Evolutionary conservation across 2,113 vertebrate genomes (phyloP).

Genomic region (Myotis davidii): DNA sequence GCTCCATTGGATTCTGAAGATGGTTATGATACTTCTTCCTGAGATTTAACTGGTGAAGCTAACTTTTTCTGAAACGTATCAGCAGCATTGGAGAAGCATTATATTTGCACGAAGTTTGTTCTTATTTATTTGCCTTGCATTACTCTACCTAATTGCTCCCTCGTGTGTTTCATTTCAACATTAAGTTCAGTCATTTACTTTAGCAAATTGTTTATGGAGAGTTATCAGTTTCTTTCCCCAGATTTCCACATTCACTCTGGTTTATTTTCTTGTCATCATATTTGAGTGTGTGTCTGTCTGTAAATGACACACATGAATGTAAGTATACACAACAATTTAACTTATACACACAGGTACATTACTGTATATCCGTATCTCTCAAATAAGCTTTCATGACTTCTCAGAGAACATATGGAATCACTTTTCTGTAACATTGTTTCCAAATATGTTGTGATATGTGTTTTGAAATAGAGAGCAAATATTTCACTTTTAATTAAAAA

Average conservation of each 20-base stretch:
- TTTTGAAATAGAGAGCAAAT: constrained; percentile 56
- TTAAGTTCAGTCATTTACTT: constrained; percentile 75
- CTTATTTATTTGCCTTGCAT: constrained; percentile 68
- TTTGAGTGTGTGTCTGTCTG: constrained; percentile 48
- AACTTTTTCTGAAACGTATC: constrained; percentile 67
- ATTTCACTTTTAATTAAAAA: constrained; percentile 72
- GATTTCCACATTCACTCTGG: constrained; percentile 70
- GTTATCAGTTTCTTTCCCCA: constrained; percentile 72
- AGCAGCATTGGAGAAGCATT: constrained; percentile 44
- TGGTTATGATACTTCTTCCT: constrained; percentile 41
- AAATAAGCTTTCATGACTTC: constrained; percentile 40
- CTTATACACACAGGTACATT: constrained; percentile 45
- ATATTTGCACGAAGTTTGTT: constrained; percentile 50
- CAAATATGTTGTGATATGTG: constrained; percentile 51
- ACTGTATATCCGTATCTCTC: constrained; percentile 46
- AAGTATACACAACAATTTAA: constrained; percentile 59
- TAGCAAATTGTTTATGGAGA: constrained; percentile 77
- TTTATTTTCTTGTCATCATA: constrained; percentile 76
- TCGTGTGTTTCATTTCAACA: constrained; percentile 75
- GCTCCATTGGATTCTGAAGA: constrained; percentile 46
- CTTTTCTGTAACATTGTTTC: constrained; percentile 64
- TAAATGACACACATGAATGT: constrained; percentile 52
- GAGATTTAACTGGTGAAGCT: constrained; percentile 66
- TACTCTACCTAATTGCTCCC: constrained; percentile 74
- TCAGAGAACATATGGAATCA: constrained; percentile 70